phyloP scores from a whole-genome alignment of 2,888 invertebrate genomes.

The Drosophila tanythrix region DNA sequence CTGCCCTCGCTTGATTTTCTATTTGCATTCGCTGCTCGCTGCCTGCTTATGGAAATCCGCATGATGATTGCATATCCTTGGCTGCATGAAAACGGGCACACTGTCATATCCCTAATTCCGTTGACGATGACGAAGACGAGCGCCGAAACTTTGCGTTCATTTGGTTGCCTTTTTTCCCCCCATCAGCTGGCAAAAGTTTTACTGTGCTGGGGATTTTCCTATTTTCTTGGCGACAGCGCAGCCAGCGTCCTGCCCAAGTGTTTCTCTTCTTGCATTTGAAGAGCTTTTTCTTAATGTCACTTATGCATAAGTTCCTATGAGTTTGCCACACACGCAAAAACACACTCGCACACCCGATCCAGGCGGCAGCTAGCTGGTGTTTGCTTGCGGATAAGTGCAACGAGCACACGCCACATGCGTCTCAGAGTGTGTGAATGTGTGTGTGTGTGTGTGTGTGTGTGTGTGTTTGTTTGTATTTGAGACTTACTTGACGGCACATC shows the following conservation, averaged over 20 bases:
- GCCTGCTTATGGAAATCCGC: conserved; percentile 80
- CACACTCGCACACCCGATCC: conserved; percentile 27
- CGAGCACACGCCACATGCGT: conserved; percentile 53
- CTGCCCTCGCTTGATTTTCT: conserved; percentile 61
- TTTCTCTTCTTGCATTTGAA: conserved; percentile 79
- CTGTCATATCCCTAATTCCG: conserved; percentile 75
- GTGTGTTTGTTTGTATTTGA: conserved; percentile 71
- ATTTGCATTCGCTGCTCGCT: conserved; percentile 55
- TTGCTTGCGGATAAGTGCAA: conserved; percentile 78
- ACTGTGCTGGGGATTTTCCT: conserved; percentile 50
- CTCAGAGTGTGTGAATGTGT: conserved; percentile 14
- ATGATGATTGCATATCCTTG: conserved; percentile 81
- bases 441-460: conserved; percentile 22
- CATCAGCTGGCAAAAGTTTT: conserved; percentile 72
- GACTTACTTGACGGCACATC: conserved; percentile 82
- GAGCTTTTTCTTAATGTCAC: conserved; percentile 82
- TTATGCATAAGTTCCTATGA: conserved; percentile 81
- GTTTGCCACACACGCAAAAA: conserved; percentile 59
- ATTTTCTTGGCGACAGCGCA: conserved; percentile 45
- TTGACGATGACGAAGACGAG: conserved; percentile 54
- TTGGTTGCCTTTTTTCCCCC: conserved; percentile 55
- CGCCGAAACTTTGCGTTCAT: conserved; percentile 77
- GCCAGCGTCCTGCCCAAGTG: conserved; percentile 71
- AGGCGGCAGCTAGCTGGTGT: conserved; percentile 62
- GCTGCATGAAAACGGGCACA: conserved; percentile 67